A percentile compares a stretch with the other conserved stretches of the same genome.
Conservation (phyloP, 2,113 vertebrate species). For the Prinia subflava region DNA sequence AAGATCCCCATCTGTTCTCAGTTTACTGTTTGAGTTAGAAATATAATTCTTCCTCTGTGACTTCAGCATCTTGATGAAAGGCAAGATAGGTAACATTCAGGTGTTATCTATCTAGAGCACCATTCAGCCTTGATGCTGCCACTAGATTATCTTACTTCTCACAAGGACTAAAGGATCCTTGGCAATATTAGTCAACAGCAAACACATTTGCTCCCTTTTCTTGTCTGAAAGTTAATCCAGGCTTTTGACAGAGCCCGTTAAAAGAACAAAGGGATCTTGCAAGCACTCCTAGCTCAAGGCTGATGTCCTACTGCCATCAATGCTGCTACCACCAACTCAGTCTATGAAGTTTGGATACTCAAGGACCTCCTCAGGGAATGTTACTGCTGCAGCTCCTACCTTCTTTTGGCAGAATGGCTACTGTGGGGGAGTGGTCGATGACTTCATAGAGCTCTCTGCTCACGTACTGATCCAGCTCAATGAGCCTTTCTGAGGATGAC, state of each 20-base stretch:
- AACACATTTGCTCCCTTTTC: not conserved
- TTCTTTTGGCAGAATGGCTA: constrained; percentile 86
- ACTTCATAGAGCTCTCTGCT: constrained; percentile 78
- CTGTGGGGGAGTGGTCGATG: constrained; percentile 85
- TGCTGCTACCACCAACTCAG: not conserved
- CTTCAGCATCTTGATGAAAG: not conserved
- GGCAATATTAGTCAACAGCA: not conserved
- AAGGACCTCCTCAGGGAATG: not conserved
- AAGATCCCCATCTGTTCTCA: not conserved
- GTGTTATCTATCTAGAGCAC: not conserved
- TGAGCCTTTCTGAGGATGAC: constrained; percentile 79
- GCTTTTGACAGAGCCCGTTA: not conserved
- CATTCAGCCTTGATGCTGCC: not conserved
- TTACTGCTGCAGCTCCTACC: constrained; percentile 66
- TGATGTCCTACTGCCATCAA: not conserved
- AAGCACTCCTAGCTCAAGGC: not conserved
- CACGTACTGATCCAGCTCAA: constrained; percentile 86
- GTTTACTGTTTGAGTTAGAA: constrained; percentile 1
- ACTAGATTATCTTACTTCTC: not conserved
- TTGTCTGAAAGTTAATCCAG: not conserved
- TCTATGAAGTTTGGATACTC: not conserved
- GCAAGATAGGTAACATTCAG: not conserved
- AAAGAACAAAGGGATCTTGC: not conserved
- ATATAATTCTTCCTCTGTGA: not conserved
- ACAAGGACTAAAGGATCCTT: not conserved